Evolutionary conservation across 2,888 invertebrate species (phyloP).

Genomic region (Cephus runcator): DNA sequence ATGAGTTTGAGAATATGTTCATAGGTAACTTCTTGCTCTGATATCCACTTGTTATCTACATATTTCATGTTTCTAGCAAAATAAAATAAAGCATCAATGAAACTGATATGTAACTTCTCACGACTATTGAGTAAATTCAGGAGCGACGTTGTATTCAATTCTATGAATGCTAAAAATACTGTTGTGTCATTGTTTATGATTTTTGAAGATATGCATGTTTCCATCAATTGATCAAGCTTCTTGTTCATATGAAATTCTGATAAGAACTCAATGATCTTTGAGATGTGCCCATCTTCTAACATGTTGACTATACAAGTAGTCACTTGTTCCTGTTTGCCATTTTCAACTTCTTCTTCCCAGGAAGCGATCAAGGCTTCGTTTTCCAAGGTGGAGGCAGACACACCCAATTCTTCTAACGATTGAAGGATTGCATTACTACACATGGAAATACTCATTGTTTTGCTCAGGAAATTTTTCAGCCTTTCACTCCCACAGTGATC

Average conservation of each 20-base stretch:
- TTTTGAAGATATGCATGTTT: constrained; percentile 35
- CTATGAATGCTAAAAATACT: constrained; percentile 52
- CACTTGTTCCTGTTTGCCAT: constrained; percentile 50
- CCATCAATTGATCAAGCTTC: constrained; percentile 29
- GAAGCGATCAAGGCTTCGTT: constrained; percentile 46
- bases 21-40: constrained; percentile 67
- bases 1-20: constrained; percentile 66
- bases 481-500: constrained; percentile 61
- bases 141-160: constrained; percentile 39
- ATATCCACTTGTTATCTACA: constrained; percentile 58
- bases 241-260: neutral
- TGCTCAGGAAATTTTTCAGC: constrained; percentile 59
- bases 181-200: constrained; percentile 39
- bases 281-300: constrained; percentile 50
- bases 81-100: constrained; percentile 66
- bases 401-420: constrained; percentile 40
- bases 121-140: constrained; percentile 49
- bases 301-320: constrained; percentile 49
- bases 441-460: constrained; percentile 39
- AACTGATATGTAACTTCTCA: constrained; percentile 54
- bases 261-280: constrained; percentile 57
- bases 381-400: constrained; percentile 40
- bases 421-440: constrained; percentile 44
- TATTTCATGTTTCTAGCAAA: constrained; percentile 65
- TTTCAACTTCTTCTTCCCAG: constrained; percentile 50